A percentile compares a stretch with the other conserved stretches of the same genome.
Conservation (phyloP, 2,113 vertebrate genomes). For the Calypte anna region DNA sequence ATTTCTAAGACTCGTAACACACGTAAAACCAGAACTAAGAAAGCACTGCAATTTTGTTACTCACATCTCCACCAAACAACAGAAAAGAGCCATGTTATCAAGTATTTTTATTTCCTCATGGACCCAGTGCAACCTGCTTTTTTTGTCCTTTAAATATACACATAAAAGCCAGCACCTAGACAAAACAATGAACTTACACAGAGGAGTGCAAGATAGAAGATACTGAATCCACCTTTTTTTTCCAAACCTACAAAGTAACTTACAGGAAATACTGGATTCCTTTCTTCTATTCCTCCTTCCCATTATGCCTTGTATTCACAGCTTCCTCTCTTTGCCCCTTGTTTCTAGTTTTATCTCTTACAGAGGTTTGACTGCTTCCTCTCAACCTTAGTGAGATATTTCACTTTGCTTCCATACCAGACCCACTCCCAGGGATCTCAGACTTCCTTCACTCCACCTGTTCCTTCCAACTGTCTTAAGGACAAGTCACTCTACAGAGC, state of each 20-base stretch:
- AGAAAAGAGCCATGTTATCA: not conserved
- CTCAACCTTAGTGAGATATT: not conserved
- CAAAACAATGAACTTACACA: not conserved
- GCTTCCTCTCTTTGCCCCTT: not conserved
- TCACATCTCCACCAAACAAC: not conserved
- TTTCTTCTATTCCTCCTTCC: not conserved
- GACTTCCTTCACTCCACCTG: not conserved
- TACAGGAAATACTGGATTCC: not conserved
- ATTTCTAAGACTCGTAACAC: not conserved
- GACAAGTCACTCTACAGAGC: not conserved
- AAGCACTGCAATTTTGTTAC: not conserved
- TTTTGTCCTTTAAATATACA: not conserved
- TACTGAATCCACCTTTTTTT: not conserved
- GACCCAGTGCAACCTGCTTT: not conserved
- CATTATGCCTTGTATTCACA: accelerated
- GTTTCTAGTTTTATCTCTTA: not conserved
- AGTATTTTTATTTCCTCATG: not conserved
- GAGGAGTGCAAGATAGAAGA: not conserved
- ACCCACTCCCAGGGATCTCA: not conserved
- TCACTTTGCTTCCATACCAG: not conserved
- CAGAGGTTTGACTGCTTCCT: not conserved
- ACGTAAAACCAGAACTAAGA: not conserved
- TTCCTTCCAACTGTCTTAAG: not conserved
- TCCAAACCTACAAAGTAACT: not conserved
- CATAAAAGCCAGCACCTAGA: not conserved